Evolutionary conservation across 2,797 vertebrate genomes (phyloP).

Genomic region (Pteronotus mesoamericanus): DNA sequence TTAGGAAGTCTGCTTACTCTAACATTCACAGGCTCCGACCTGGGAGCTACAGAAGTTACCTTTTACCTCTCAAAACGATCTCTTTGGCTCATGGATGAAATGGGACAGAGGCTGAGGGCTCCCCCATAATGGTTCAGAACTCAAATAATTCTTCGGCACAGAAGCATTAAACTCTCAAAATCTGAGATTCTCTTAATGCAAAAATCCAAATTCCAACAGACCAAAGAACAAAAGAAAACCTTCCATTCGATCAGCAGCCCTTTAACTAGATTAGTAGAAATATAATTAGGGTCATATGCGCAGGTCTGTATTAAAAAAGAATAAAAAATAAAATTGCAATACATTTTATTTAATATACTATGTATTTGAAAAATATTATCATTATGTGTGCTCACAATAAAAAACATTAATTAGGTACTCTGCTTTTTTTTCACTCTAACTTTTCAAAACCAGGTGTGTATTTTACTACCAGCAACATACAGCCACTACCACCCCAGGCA

Average conservation of each 20-base stretch:
- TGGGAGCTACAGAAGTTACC: not conserved
- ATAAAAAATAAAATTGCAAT: not conserved
- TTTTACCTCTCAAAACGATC: not conserved
- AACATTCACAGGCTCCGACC: not conserved
- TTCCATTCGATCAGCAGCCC: not conserved
- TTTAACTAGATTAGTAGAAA: not conserved
- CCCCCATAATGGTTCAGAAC: not conserved
- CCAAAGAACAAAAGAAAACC: not conserved
- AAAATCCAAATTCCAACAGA: not conserved
- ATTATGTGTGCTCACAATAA: not conserved
- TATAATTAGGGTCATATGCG: not conserved
- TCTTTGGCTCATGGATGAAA: not conserved
- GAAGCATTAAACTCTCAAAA: not conserved
- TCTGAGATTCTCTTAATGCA: not conserved
- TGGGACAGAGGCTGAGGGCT: not conserved
- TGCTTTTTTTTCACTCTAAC: not conserved
- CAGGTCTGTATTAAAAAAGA: conserved; percentile 10
- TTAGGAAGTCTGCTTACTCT: not conserved
- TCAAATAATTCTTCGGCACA: not conserved
- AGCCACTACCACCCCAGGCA: not conserved
- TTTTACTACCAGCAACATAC: not conserved
- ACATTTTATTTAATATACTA: not conserved
- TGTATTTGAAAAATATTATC: not conserved
- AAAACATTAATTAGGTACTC: not conserved
- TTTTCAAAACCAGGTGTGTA: not conserved